A percentile compares a stretch with the other conserved stretches of the same genome.
These are phyloP conservation scores for Strix aluco DNA, from an alignment of 2,113 vertebrate species.

Conservation along the genomic window DNA sequence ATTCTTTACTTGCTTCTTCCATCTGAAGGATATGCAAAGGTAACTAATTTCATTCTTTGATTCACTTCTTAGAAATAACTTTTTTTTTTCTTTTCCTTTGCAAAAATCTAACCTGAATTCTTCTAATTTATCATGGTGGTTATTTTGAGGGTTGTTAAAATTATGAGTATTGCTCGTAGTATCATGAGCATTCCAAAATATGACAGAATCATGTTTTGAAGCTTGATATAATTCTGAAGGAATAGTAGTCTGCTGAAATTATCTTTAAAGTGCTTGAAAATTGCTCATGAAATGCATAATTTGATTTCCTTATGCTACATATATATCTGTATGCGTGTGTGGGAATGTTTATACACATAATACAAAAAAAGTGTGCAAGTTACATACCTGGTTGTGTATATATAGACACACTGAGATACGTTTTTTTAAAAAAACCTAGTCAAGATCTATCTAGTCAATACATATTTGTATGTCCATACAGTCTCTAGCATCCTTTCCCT, in stretches of 20 bases:
- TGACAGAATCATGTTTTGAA: background rate
- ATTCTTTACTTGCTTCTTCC: background rate
- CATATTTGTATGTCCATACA: background rate
- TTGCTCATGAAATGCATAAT: background rate
- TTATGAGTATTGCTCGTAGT: background rate
- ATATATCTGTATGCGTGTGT: background rate
- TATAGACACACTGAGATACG: background rate
- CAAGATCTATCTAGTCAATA: background rate
- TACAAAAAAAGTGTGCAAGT: background rate
- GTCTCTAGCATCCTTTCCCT: background rate
- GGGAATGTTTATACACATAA: background rate
- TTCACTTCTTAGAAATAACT: background rate
- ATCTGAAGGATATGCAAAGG: background rate
- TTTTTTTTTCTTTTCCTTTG: background rate
- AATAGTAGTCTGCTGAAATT: conserved; percentile 12
- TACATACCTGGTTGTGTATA: background rate
- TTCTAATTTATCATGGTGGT: background rate
- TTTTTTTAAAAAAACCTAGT: background rate
- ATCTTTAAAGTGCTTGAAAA: background rate
- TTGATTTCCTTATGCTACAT: background rate
- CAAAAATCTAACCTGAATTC: background rate
- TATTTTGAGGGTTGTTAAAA: background rate
- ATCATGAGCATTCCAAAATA: background rate
- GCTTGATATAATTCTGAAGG: background rate
- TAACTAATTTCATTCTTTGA: background rate